These are phyloP conservation scores for Polydrusus tereticollis DNA, from an alignment of 2,888 invertebrate genomes.

Conservation along the genomic window DNA sequence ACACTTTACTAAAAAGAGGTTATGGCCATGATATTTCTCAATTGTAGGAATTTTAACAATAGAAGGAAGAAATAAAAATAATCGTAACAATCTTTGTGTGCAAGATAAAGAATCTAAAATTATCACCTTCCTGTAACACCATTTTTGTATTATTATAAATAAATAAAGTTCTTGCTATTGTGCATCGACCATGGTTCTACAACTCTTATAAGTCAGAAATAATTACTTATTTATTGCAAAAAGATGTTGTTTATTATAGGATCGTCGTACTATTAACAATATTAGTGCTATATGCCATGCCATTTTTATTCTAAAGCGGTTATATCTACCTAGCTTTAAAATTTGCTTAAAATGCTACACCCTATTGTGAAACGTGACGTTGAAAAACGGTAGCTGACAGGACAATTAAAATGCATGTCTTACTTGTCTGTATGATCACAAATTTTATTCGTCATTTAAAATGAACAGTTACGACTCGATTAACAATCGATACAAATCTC, in stretches of 20 bases:
- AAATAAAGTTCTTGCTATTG: neutral
- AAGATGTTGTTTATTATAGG: too few species aligned
- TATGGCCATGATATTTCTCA: slow-evolving; percentile 27
- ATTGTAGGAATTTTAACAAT: slow-evolving; percentile 22
- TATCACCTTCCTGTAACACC: neutral
- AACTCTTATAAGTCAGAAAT: too few species aligned
- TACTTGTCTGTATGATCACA: slow-evolving; percentile 23
- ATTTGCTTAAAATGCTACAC: slow-evolving; percentile 16
- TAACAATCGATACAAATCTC: slow-evolving; percentile 14
- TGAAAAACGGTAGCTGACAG: slow-evolving; percentile 30
- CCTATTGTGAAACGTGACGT: slow-evolving; percentile 21
- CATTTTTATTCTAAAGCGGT: neutral
- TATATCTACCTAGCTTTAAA: slow-evolving; percentile 8
- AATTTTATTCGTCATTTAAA: slow-evolving; percentile 17
- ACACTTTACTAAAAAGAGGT: slow-evolving; percentile 15
- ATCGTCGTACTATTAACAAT: too few species aligned
- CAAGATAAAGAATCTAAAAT: slow-evolving; percentile 19
- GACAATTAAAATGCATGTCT: slow-evolving; percentile 37
- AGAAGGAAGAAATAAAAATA: slow-evolving; percentile 35
- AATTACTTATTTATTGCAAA: too few species aligned
- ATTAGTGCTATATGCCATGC: neutral
- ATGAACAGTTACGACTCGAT: slow-evolving; percentile 29
- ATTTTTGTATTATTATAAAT: neutral
- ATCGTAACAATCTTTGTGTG: slow-evolving; percentile 11
- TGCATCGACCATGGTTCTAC: neutral